Evolutionary conservation across 2,888 invertebrate genomes (phyloP).

Genomic region (Onthophagus sagittarius): DNA sequence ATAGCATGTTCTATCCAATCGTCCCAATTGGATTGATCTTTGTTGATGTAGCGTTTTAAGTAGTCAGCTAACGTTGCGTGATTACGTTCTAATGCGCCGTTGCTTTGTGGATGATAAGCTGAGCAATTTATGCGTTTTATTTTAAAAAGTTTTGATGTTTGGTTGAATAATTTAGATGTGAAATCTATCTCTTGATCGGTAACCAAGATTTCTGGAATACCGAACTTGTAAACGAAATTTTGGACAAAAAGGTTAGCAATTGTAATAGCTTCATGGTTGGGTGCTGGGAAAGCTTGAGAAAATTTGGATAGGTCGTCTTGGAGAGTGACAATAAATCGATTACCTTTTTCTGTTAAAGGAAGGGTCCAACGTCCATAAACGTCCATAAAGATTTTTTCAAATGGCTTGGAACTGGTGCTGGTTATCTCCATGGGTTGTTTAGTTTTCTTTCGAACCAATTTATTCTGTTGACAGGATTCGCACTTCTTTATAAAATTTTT

Average conservation of each 20-base stretch:
- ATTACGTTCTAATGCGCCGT: constrained; percentile 37
- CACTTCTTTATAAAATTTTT: constrained; percentile 23
- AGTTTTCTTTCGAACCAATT: no score
- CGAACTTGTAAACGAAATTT: constrained; percentile 32
- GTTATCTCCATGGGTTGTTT: no score
- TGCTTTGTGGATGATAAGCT: constrained; percentile 36
- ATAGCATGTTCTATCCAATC: no score
- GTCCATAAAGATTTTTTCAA: constrained; percentile 36
- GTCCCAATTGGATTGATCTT: constrained; percentile 37
- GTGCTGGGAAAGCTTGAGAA: no score
- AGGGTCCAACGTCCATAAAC: constrained; percentile 37
- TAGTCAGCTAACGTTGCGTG: constrained; percentile 38
- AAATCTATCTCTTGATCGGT: constrained; percentile 36
- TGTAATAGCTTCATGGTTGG: no score
- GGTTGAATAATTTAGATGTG: no score
- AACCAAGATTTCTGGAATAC: constrained; percentile 34
- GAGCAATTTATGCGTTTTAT: no score
- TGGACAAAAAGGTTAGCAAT: constrained; percentile 30
- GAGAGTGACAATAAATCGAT: no score
- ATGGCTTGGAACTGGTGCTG: constrained; percentile 32
- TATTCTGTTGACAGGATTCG: constrained; percentile 32
- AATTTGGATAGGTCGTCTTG: no score
- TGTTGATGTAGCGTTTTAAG: constrained; percentile 35
- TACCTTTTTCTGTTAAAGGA: constrained; percentile 31
- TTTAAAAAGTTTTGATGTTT: no score